Conservation (phyloP, 2,888 invertebrate species). For the Euproctis similis region DNA sequence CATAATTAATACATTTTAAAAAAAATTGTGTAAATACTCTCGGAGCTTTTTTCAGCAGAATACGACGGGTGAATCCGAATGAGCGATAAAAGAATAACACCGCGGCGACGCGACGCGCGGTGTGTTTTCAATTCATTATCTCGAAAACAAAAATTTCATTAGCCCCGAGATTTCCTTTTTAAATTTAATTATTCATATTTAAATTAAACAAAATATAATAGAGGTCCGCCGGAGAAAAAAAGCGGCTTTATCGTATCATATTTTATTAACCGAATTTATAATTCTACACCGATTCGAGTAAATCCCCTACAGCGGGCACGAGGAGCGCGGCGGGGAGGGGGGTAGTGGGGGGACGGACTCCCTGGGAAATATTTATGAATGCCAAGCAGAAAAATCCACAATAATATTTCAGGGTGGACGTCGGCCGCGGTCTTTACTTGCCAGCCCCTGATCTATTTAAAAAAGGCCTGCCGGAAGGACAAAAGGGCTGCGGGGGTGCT, state of each 20-base stretch:
- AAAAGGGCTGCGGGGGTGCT: slow-evolving; percentile 63
- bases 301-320: slow-evolving; percentile 46
- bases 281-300: slow-evolving; percentile 70
- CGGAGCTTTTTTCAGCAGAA: slow-evolving; percentile 43
- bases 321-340: no score
- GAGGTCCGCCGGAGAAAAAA: slow-evolving; percentile 58
- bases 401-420: slow-evolving; percentile 73
- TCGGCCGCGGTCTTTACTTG: slow-evolving; percentile 64
- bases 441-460: slow-evolving; percentile 74
- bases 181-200: slow-evolving; percentile 76
- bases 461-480: slow-evolving; percentile 72
- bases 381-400: slow-evolving; percentile 75
- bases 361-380: slow-evolving; percentile 72
- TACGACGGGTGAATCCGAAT: slow-evolving; percentile 65
- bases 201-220: slow-evolving; percentile 76
- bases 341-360: slow-evolving; percentile 22
- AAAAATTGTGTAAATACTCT: slow-evolving; percentile 41
- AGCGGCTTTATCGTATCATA: slow-evolving; percentile 74
- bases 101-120: slow-evolving; percentile 48
- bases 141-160: slow-evolving; percentile 75
- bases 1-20: slow-evolving; percentile 67
- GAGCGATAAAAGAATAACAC: slow-evolving; percentile 70
- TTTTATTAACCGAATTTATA: slow-evolving; percentile 76
- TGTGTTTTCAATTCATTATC: slow-evolving; percentile 77
- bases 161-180: slow-evolving; percentile 72